phyloP scores from a whole-genome alignment of 2,888 invertebrate species.

The Erebia epiphron region DNA sequence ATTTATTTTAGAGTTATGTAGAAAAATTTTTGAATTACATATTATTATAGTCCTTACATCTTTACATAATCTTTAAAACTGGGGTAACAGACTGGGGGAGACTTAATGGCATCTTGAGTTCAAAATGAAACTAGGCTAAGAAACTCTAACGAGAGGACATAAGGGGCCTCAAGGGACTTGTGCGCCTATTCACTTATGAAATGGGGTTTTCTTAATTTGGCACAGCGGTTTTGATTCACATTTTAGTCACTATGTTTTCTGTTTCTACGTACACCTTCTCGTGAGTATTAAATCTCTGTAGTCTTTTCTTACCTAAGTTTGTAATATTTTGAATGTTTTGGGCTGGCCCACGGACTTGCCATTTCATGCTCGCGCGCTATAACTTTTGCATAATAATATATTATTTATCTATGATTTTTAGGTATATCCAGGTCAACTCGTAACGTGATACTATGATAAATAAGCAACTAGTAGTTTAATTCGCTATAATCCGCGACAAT shows the following conservation, averaged over 20 bases:
- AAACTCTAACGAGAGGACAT: conserved; percentile 19
- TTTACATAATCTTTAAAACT: neutral
- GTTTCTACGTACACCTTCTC: neutral
- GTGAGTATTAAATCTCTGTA: neutral
- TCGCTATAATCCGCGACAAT: no score
- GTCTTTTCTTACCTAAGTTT: neutral
- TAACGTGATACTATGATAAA: no score
- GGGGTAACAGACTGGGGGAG: neutral
- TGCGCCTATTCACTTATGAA: conserved; percentile 17
- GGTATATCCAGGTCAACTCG: no score
- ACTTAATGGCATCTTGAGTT: neutral
- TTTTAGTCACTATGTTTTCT: neutral
- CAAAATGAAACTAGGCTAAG: conserved; percentile 17
- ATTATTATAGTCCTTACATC: neutral
- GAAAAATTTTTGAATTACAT: neutral
- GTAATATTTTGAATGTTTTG: neutral
- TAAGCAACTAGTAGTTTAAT: no score
- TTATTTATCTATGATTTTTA: no score
- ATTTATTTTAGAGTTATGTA: no score
- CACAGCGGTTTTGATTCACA: neutral
- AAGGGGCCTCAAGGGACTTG: conserved; percentile 10
- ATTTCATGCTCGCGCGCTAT: no score
- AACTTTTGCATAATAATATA: no score
- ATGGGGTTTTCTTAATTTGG: conserved; percentile 21
- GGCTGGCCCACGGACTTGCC: no score